Conservation (phyloP, 2,888 invertebrate species). For the Lordiphosa fenestrarum region DNA sequence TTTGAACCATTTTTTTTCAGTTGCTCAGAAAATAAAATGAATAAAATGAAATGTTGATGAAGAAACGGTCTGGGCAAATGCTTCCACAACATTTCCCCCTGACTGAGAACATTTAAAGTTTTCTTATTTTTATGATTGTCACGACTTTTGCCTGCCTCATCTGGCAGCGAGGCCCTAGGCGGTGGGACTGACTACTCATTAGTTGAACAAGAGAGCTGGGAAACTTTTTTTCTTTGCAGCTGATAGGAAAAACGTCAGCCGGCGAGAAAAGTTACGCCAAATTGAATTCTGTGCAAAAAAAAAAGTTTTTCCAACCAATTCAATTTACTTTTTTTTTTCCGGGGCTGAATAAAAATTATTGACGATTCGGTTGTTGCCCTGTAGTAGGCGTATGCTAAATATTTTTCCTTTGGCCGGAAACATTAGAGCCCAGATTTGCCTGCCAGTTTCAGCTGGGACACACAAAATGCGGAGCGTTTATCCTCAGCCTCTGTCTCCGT, state of each 20-base stretch:
- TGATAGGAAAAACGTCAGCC: slow-evolving; percentile 58
- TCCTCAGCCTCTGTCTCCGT: slow-evolving; percentile 7
- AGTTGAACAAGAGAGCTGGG: slow-evolving; percentile 60
- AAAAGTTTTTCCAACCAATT: slow-evolving; percentile 41
- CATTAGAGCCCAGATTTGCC: slow-evolving; percentile 58
- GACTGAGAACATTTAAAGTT: slow-evolving; percentile 68
- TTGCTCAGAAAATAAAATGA: slow-evolving; percentile 1
- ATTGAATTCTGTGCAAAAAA: slow-evolving; percentile 67
- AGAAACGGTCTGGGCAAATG: slow-evolving; percentile 19
- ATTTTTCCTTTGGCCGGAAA: slow-evolving; percentile 37
- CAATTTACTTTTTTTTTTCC: slow-evolving; percentile 38
- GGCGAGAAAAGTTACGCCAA: slow-evolving; percentile 56
- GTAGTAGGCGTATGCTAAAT: slow-evolving; percentile 59
- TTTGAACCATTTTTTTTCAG: slow-evolving; percentile 4
- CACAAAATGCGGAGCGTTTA: slow-evolving; percentile 29
- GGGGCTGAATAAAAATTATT: slow-evolving; percentile 49
- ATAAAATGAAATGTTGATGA: slow-evolving; percentile 1
- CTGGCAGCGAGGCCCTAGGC: slow-evolving; percentile 30
- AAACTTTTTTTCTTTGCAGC: slow-evolving; percentile 44
- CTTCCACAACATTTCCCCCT: slow-evolving; percentile 58
- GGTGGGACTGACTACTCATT: slow-evolving; percentile 51
- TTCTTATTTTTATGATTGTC: slow-evolving; percentile 47
- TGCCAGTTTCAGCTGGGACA: slow-evolving; percentile 61
- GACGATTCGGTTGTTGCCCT: slow-evolving; percentile 27
- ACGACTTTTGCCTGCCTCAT: slow-evolving; percentile 49